Percentiles rank a stretch among this genome's conserved stretches.
Conservation (phyloP, 2,797 vertebrate species). For the Gymnodraco acuticeps region DNA sequence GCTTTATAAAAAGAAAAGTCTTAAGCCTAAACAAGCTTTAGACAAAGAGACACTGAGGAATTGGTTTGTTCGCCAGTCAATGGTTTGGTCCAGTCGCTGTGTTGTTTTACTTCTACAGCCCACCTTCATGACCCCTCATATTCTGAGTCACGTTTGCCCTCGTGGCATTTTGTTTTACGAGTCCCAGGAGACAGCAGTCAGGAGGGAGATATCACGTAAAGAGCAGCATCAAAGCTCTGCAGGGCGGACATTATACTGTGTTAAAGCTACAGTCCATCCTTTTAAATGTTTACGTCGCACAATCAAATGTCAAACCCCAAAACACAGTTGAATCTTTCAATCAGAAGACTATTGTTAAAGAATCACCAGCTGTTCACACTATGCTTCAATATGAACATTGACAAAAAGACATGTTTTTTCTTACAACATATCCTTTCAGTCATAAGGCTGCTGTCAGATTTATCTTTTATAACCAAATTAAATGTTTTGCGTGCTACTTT, state of each 20-base stretch:
- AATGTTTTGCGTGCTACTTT: conserved; percentile 12
- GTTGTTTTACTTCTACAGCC: conserved; percentile 28
- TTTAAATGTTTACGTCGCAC: not conserved
- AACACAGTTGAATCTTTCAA: not conserved
- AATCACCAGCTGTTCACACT: not conserved
- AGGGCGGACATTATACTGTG: conserved; percentile 1
- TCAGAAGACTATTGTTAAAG: not conserved
- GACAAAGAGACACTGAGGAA: no score
- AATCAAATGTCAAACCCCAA: not conserved
- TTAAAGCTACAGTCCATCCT: conserved; percentile 6
- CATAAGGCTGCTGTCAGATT: not conserved
- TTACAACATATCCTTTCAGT: not conserved
- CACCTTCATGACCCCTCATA: not conserved
- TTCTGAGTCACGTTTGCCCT: conserved; percentile 21
- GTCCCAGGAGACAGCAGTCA: conserved; percentile 8
- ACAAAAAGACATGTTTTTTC: not conserved
- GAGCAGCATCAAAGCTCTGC: not conserved
- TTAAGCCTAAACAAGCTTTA: not conserved
- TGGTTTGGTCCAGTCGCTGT: not conserved
- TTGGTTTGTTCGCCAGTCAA: not conserved
- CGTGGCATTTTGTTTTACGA: conserved; percentile 66
- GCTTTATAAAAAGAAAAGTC: no score
- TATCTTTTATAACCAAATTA: conserved; percentile 8
- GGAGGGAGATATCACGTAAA: conserved; percentile 12
- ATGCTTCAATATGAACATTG: not conserved